Evolutionary conservation across 2,888 invertebrate species (phyloP).

Genomic region (Spodoptera picta): DNA sequence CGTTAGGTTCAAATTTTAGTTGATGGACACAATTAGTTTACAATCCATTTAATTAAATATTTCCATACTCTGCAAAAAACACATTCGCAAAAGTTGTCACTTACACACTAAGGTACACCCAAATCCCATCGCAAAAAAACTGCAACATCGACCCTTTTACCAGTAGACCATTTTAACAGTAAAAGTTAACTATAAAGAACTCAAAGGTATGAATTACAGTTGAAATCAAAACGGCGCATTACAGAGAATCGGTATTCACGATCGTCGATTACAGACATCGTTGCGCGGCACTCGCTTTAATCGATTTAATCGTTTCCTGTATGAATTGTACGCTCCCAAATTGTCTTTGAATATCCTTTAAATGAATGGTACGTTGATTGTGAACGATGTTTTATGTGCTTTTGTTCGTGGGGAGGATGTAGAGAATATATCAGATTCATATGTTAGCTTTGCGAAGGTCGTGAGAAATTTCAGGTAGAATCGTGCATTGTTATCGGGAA

Average conservation of each 20-base stretch:
- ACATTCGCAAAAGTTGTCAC: background rate
- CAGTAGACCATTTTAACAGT: background rate
- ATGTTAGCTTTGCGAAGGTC: background rate
- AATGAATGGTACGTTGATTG: slow-evolving; percentile 48
- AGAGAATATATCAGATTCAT: slow-evolving; percentile 14
- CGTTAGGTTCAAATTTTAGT: too few relatives aligned
- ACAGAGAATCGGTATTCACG: slow-evolving; percentile 44
- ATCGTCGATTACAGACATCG: slow-evolving; percentile 57
- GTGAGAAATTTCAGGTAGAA: background rate
- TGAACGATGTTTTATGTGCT: slow-evolving; percentile 29
- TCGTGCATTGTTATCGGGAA: too few relatives aligned
- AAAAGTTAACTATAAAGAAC: slow-evolving; percentile 1
- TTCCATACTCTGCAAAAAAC: too few relatives aligned
- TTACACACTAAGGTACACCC: too few relatives aligned
- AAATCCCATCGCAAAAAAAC: background rate
- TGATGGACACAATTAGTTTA: too few relatives aligned
- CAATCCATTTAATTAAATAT: too few relatives aligned
- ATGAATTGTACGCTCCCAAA: slow-evolving; percentile 47
- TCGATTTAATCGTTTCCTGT: slow-evolving; percentile 65
- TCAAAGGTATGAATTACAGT: slow-evolving; percentile 43
- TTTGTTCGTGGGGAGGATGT: slow-evolving; percentile 23
- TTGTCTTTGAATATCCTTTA: slow-evolving; percentile 52
- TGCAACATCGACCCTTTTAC: too few relatives aligned
- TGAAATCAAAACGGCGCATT: slow-evolving; percentile 46
- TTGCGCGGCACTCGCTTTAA: slow-evolving; percentile 62